Conservation (phyloP, 2,113 vertebrate species). For the Ictidomys tridecemlineatus region DNA sequence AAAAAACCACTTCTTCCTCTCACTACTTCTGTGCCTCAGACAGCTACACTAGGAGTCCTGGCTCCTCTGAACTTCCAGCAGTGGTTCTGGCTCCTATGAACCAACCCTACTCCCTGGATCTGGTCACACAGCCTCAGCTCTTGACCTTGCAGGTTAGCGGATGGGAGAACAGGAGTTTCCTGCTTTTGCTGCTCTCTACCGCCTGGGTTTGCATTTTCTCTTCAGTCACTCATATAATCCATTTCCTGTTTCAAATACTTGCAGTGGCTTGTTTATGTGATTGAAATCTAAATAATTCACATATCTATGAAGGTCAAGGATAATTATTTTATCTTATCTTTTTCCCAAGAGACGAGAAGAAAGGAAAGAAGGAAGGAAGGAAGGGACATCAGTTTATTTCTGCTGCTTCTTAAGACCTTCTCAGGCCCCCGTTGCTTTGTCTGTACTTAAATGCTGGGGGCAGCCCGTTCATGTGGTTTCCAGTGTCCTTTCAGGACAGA, state of each 20-base stretch:
- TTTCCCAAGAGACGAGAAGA: not conserved
- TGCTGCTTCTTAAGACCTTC: not conserved
- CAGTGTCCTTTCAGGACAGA: not conserved
- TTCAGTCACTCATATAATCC: not conserved
- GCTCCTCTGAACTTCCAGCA: not conserved
- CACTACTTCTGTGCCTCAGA: not conserved
- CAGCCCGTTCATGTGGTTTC: not conserved
- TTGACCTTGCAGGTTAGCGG: not conserved
- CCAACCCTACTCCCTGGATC: no score
- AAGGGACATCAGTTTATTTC: not conserved
- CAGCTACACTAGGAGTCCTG: not conserved
- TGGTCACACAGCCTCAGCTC: not conserved
- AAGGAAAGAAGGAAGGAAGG: not conserved
- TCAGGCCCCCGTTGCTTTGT: not conserved
- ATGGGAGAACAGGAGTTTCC: not conserved
- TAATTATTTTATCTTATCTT: not conserved
- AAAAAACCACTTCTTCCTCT: not conserved
- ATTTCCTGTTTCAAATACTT: conserved; percentile 15
- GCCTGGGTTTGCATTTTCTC: not conserved
- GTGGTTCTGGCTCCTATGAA: not conserved
- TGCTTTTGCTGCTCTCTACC: not conserved
- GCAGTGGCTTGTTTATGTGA: not conserved
- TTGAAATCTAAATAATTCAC: conserved; percentile 8
- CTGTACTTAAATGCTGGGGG: not conserved
- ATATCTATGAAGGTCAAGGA: not conserved